A percentile compares a stretch with the other conserved stretches of the same genome.
phyloP scores from a whole-genome alignment of 92 coral and sea anemone genomes.

The Metridium senile region DNA sequence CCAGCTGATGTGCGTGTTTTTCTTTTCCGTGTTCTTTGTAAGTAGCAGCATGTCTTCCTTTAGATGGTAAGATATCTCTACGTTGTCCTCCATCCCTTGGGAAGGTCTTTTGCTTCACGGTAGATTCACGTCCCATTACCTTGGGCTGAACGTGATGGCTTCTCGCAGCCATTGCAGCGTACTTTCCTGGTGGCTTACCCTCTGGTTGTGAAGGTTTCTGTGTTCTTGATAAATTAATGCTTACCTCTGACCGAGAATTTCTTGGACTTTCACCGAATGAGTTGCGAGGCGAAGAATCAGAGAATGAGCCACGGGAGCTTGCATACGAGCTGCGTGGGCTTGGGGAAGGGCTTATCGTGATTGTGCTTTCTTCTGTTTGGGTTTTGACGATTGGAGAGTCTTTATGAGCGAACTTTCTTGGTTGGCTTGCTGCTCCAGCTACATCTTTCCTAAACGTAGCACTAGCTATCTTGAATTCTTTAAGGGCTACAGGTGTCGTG shows the following conservation, averaged over 20 bases:
- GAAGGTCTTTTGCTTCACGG: slow-evolving; percentile 35
- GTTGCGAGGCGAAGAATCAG: slow-evolving; percentile 25
- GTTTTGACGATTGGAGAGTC: slow-evolving; percentile 37
- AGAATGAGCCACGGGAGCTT: slow-evolving; percentile 10
- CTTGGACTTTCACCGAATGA: slow-evolving; percentile 44
- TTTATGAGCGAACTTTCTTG: slow-evolving; percentile 14
- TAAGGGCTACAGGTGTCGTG: slow-evolving; percentile 75
- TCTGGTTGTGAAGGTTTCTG: slow-evolving; percentile 18
- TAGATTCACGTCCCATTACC: slow-evolving; percentile 56
- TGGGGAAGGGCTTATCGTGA: slow-evolving; percentile 29
- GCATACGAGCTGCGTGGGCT: slow-evolving; percentile 31
- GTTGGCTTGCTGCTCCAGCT: slow-evolving; percentile 5
- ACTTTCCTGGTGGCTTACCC: slow-evolving; percentile 34
- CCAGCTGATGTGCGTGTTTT: slow-evolving; percentile 62
- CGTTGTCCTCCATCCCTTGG: slow-evolving; percentile 35
- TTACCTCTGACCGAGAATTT: slow-evolving; percentile 36
- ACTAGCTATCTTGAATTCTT: slow-evolving; percentile 54
- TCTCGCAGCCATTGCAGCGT: slow-evolving; percentile 54
- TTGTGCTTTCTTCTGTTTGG: slow-evolving; percentile 22
- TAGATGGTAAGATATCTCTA: slow-evolving; percentile 57
- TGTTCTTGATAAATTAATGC: slow-evolving; percentile 34
- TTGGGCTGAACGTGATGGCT: slow-evolving; percentile 41
- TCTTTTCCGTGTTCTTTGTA: slow-evolving; percentile 38
- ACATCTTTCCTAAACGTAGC: slow-evolving; percentile 33
- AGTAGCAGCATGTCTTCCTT: slow-evolving; percentile 28